phyloP scores from a whole-genome alignment of 2,113 vertebrate genomes.

The Sardina pilchardus region DNA sequence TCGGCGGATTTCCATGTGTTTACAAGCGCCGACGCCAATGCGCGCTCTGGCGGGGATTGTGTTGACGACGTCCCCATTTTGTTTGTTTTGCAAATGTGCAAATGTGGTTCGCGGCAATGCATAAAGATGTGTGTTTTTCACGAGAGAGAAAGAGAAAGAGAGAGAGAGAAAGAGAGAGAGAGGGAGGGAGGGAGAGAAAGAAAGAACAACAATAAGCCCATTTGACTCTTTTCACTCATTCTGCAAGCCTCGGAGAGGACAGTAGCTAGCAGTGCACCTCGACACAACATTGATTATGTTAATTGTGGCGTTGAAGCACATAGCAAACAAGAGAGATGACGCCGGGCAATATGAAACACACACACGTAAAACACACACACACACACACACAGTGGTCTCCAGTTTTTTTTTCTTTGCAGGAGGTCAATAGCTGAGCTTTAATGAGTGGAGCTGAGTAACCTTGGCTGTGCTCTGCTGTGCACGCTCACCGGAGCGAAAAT shows the following conservation, averaged over 20 bases:
- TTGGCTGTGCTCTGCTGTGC: background rate
- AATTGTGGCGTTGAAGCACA: background rate
- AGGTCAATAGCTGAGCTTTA: slow-evolving; percentile 18
- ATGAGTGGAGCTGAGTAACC: slow-evolving; percentile 1
- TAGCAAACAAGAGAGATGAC: background rate
- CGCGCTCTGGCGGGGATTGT: slow-evolving; percentile 4
- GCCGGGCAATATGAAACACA: background rate
- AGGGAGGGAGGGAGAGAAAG: background rate
- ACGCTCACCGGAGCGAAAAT: background rate
- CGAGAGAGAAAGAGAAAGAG: background rate
- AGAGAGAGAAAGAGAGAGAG: background rate
- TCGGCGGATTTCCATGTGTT: slow-evolving; percentile 20
- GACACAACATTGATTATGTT: background rate
- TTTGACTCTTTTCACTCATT: background rate
- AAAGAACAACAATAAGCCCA: background rate
- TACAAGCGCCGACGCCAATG: background rate
- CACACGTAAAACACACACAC: background rate
- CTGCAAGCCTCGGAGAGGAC: background rate
- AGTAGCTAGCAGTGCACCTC: background rate
- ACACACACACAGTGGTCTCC: background rate
- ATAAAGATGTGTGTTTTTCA: slow-evolving; percentile 18
- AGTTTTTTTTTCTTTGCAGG: background rate
- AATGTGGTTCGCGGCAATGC: slow-evolving; percentile 4
- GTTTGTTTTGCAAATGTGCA: slow-evolving; percentile 23
- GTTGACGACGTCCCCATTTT: background rate